These are phyloP conservation scores for Sciurus niger DNA, from an alignment of 2,113 vertebrate species.

Conservation along the genomic window DNA sequence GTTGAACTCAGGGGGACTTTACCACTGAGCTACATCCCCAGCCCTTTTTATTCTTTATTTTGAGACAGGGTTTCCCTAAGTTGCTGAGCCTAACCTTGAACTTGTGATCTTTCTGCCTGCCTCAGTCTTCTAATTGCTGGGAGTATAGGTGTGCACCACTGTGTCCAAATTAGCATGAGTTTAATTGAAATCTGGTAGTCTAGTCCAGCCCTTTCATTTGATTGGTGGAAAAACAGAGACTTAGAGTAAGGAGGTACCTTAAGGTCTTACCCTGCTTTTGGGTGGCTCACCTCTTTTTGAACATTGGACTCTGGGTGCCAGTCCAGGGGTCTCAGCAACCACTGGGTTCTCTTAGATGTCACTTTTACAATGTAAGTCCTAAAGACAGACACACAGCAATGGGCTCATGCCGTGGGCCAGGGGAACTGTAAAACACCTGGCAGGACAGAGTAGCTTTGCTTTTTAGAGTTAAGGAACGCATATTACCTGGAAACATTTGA, in stretches of 20 bases:
- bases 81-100: too few species aligned
- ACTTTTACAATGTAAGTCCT: neutral
- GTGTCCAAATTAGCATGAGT: neutral
- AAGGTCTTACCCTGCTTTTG: neutral
- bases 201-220: neutral
- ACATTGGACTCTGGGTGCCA: neutral
- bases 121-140: too few species aligned
- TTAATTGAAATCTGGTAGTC: neutral
- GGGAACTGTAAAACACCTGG: neutral
- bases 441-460: neutral
- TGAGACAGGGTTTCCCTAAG: too few species aligned
- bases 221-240: neutral
- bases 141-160: too few species aligned
- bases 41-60: too few species aligned
- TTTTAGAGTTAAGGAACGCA: neutral
- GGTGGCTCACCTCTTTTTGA: neutral
- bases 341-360: neutral
- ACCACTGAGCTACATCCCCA: too few species aligned
- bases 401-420: neutral
- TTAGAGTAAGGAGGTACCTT: neutral
- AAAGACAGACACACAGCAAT: neutral
- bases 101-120: too few species aligned
- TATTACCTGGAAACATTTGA: slow-evolving; percentile 11
- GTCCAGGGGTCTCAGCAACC: neutral
- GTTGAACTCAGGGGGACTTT: too few species aligned